Conservation (phyloP, 2,113 vertebrate genomes). For the Chascanopsetta lugubris region DNA sequence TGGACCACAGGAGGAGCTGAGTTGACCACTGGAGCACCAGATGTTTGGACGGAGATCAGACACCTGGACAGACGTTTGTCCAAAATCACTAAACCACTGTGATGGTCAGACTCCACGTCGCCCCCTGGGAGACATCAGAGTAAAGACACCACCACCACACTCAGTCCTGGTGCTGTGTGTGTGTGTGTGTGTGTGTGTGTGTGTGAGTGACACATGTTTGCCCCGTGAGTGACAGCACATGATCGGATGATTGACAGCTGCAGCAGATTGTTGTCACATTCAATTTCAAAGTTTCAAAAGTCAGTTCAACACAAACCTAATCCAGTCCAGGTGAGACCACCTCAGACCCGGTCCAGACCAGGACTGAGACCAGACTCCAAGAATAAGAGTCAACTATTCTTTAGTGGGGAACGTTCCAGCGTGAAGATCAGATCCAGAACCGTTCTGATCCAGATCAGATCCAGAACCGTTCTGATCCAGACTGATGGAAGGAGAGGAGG, state of each 20-base stretch:
- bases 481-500: slow-evolving; percentile 3
- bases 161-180: neutral
- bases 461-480: neutral
- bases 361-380: neutral
- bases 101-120: neutral
- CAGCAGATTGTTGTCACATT: slow-evolving; percentile 45
- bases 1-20: neutral
- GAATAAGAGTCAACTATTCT: too few relatives aligned
- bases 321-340: neutral
- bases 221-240: slow-evolving; percentile 17
- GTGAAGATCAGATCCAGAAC: neutral
- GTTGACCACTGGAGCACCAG: slow-evolving; percentile 40
- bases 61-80: neutral
- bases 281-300: slow-evolving; percentile 2
- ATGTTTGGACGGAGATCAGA: slow-evolving; percentile 24
- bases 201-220: neutral
- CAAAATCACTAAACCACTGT: neutral
- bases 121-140: too few relatives aligned
- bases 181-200: slow-evolving; percentile 21
- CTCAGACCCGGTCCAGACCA: neutral
- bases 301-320: neutral
- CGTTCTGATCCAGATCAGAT: neutral
- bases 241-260: slow-evolving; percentile 56
- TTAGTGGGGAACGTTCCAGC: neutral
- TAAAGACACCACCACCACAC: too few relatives aligned